Conservation (phyloP, 2,797 vertebrate species). For the Menidia menidia region DNA sequence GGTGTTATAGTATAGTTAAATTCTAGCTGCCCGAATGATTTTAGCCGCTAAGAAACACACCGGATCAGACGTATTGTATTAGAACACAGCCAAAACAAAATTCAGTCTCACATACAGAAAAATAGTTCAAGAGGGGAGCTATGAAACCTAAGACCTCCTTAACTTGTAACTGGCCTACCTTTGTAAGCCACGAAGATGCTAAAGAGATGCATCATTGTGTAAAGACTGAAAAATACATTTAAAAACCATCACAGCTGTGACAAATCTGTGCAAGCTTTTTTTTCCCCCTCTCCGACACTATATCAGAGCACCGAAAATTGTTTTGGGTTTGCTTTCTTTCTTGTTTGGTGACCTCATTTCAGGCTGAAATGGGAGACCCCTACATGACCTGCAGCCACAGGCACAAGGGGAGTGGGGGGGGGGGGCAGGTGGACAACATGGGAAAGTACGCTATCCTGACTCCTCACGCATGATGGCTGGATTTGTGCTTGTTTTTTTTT, state of each 20-base stretch:
- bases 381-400: constrained; percentile 71
- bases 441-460: constrained; percentile 62
- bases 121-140: constrained; percentile 54
- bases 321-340: constrained; percentile 61
- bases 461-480: constrained; percentile 21
- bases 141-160: constrained; percentile 58
- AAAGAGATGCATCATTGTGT: constrained; percentile 3
- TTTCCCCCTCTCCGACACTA: neutral
- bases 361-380: constrained; percentile 74
- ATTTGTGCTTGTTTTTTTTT: too few relatives aligned
- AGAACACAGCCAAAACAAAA: constrained; percentile 37
- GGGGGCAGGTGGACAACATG: constrained; percentile 14
- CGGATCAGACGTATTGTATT: constrained; percentile 39
- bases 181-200: constrained; percentile 30
- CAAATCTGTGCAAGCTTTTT: constrained; percentile 29
- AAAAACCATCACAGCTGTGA: constrained; percentile 13
- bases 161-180: constrained; percentile 36
- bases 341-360: constrained; percentile 76
- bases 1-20: constrained; percentile 3
- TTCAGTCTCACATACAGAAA: constrained; percentile 43
- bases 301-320: constrained; percentile 62
- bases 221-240: too few relatives aligned
- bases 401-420: constrained; percentile 24
- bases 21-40: neutral
- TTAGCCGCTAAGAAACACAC: constrained; percentile 30